Evolutionary conservation across 1,140 invertebrate species (phyloP).

Genomic region (Tenebrio molitor): DNA sequence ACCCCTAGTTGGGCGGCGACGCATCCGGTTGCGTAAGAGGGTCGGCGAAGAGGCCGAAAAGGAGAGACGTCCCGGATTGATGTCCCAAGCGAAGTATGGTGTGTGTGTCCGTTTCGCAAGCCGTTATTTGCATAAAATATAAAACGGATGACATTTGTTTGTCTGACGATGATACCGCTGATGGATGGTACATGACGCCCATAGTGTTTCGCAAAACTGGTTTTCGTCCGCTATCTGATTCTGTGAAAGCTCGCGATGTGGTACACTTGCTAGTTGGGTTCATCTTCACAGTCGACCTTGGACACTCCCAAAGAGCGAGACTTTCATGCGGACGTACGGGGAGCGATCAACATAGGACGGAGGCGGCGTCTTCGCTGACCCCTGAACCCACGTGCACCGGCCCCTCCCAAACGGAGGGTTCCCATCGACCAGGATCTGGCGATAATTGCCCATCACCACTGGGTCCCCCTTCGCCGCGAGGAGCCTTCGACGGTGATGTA

Average conservation of each 20-base stretch:
- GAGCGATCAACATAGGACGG: conserved; percentile 9
- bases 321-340: conserved; percentile 25
- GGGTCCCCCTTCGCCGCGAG: neutral
- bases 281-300: conserved; percentile 32
- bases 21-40: neutral
- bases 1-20: neutral
- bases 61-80: neutral
- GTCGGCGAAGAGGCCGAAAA: neutral
- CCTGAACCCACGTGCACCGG: conserved; percentile 5
- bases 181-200: conserved; percentile 32
- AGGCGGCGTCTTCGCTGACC: neutral
- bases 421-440: conserved; percentile 28
- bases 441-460: no score
- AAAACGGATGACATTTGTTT: conserved; percentile 40
- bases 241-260: conserved; percentile 37
- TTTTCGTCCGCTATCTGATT: conserved; percentile 32
- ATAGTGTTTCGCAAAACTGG: conserved; percentile 39
- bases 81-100: neutral
- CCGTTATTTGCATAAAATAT: conserved; percentile 36
- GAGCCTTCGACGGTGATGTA: conserved; percentile 3
- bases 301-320: conserved; percentile 27
- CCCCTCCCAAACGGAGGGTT: neutral
- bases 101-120: conserved; percentile 19
- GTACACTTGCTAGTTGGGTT: conserved; percentile 39
- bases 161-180: conserved; percentile 28